These are phyloP conservation scores for Pseudorhombus dupliciocellatus DNA, from an alignment of 2,113 vertebrate genomes.

Conservation along the genomic window DNA sequence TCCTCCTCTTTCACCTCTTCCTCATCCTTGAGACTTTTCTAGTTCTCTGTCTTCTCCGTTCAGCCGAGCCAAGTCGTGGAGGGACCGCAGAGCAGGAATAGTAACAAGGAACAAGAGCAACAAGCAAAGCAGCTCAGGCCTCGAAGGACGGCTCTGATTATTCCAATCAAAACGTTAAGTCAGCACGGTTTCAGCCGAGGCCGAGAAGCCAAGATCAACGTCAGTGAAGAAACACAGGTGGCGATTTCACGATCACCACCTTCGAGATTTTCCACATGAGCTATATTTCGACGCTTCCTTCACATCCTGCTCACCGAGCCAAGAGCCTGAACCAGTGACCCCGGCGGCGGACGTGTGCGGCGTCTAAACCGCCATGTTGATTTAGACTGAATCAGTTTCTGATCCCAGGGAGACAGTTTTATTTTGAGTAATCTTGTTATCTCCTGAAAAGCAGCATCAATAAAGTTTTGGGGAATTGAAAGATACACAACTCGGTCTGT, in stretches of 20 bases:
- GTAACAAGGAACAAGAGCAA: slow-evolving; percentile 22
- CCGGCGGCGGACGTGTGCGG: slow-evolving; percentile 4
- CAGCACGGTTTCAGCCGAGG: slow-evolving; percentile 53
- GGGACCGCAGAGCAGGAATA: slow-evolving; percentile 48
- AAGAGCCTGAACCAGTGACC: slow-evolving; percentile 4
- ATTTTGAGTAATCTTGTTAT: no score
- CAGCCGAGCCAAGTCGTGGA: slow-evolving; percentile 43
- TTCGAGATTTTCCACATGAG: slow-evolving; percentile 48
- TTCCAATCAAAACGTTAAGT: slow-evolving; percentile 67
- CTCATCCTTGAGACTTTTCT: slow-evolving; percentile 12
- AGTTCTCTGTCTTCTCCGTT: slow-evolving; percentile 57
- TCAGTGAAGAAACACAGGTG: slow-evolving; percentile 66
- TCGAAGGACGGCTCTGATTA: slow-evolving; percentile 46
- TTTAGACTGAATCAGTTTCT: no score
- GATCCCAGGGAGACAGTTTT: no score
- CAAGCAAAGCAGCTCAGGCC: slow-evolving; percentile 23
- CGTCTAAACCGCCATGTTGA: not conserved
- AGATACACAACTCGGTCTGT: no score
- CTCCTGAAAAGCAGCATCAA: no score
- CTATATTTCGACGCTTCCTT: slow-evolving; percentile 34
- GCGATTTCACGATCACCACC: slow-evolving; percentile 52
- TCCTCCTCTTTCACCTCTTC: slow-evolving; percentile 50
- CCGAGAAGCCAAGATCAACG: slow-evolving; percentile 59
- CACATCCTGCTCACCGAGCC: slow-evolving; percentile 23
- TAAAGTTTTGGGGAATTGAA: no score